Evolutionary conservation across 2,797 vertebrate species (phyloP).

Genomic region (Stomatorhinus walkeri): DNA sequence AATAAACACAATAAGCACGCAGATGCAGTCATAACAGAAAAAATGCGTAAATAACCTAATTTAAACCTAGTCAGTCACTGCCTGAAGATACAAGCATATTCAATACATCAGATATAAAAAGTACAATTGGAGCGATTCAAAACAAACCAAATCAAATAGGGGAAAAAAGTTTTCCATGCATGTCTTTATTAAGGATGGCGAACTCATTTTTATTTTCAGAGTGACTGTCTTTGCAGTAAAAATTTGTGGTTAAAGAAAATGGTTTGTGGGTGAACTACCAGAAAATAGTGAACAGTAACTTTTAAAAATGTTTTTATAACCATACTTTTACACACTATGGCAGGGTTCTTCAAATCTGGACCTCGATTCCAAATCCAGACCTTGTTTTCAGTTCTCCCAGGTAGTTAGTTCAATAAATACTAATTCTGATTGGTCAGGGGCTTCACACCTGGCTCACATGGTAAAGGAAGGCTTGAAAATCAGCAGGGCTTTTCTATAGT

Average conservation of each 20-base stretch:
- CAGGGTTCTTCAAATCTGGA: too few species aligned
- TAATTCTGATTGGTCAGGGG: too few species aligned
- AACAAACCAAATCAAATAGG: constrained; percentile 3
- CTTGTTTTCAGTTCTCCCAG: too few species aligned
- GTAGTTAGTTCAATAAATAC: too few species aligned
- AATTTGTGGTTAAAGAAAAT: constrained; percentile 33
- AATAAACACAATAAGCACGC: not conserved
- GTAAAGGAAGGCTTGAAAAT: too few species aligned
- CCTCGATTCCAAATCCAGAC: too few species aligned
- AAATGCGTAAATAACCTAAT: constrained; percentile 53
- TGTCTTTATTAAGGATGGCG: not conserved
- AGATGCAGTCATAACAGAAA: constrained; percentile 32
- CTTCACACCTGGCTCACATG: too few species aligned
- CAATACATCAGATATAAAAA: constrained; percentile 27
- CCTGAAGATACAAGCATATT: constrained; percentile 40
- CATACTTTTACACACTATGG: not conserved
- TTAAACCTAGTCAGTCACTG: constrained; percentile 47
- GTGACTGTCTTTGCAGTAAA: not conserved
- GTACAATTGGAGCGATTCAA: constrained; percentile 19
- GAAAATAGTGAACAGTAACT: not conserved
- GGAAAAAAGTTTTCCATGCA: not conserved
- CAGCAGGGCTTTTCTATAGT: not conserved
- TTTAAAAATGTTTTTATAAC: not conserved
- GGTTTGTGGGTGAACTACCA: constrained; percentile 19
- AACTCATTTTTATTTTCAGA: constrained; percentile 12